Percentiles rank a stretch among this genome's conserved stretches.
phyloP scores from a whole-genome alignment of 92 coral and sea anemone genomes.

The Parazoanthus darwini region DNA sequence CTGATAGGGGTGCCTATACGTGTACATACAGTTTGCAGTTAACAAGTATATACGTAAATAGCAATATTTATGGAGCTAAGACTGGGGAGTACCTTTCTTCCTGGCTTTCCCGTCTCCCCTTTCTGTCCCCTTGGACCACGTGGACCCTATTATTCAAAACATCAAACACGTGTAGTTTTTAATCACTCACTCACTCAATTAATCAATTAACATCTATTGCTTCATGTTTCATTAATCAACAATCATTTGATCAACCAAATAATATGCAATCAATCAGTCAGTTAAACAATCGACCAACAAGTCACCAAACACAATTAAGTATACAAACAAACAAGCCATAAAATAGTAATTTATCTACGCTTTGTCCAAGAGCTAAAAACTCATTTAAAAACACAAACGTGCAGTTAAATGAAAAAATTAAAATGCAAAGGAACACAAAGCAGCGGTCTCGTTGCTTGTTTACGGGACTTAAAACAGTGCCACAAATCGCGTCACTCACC shows the following conservation, averaged over 20 bases:
- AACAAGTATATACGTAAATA: background rate
- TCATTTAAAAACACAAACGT: no score
- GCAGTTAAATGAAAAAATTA: no score
- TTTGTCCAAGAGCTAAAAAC: background rate
- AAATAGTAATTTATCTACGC: no score
- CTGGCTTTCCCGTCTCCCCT: slow-evolving; percentile 17
- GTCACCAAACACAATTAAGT: background rate
- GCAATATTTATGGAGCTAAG: background rate
- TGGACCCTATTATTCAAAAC: background rate
- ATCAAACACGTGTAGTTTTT: background rate
- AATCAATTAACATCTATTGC: background rate
- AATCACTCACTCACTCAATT: background rate
- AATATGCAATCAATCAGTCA: background rate
- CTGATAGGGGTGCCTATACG: no score
- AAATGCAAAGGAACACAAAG: background rate
- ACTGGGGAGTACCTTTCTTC: slow-evolving; percentile 2
- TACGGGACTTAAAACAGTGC: background rate
- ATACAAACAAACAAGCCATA: background rate
- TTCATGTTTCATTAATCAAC: no score
- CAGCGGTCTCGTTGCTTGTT: background rate
- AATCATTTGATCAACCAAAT: background rate
- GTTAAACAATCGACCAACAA: background rate
- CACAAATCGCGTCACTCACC: background rate
- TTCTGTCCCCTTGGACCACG: slow-evolving; percentile 16
- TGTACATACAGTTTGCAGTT: no score